phyloP scores from a whole-genome alignment of 1,140 invertebrate genomes.

The fruit fly (Drosophila melanogaster) region DNA sequence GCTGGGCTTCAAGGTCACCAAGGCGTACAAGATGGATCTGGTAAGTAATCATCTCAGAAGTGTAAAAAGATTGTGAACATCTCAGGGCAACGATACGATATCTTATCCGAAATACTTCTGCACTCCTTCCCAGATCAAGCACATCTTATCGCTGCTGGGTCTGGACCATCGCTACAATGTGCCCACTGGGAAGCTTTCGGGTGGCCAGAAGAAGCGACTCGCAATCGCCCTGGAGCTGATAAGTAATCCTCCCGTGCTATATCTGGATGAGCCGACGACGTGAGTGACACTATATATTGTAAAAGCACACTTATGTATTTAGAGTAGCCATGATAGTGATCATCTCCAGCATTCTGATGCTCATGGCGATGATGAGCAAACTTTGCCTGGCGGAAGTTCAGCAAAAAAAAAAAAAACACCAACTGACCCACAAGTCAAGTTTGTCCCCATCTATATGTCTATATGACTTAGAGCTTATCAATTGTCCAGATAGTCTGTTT shows the following conservation, averaged over 20 bases:
- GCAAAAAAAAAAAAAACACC: slow-evolving; percentile 16
- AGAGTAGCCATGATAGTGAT: slow-evolving; percentile 32
- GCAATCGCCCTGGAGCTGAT: slow-evolving; percentile 94
- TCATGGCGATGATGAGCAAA: slow-evolving; percentile 24
- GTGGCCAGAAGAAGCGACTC: slow-evolving; percentile 94
- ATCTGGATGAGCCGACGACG: slow-evolving; percentile 97
- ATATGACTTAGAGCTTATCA: slow-evolving; percentile 24
- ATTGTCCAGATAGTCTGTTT: slow-evolving; percentile 2
- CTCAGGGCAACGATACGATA: too few relatives aligned
- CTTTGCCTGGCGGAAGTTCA: slow-evolving; percentile 45
- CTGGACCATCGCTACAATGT: slow-evolving; percentile 88
- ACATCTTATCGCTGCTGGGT: slow-evolving; percentile 90
- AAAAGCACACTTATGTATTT: slow-evolving; percentile 29
- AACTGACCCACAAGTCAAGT: slow-evolving; percentile 57
- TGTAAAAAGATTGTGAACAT: too few relatives aligned
- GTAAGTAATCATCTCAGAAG: slow-evolving; percentile 43
- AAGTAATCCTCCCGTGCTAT: slow-evolving; percentile 95
- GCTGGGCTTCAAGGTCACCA: slow-evolving; percentile 88
- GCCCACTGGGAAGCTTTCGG: slow-evolving; percentile 90
- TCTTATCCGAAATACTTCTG: neutral
- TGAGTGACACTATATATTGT: slow-evolving; percentile 85
- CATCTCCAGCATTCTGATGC: slow-evolving; percentile 12
- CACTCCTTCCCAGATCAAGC: slow-evolving; percentile 84
- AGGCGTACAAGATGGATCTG: slow-evolving; percentile 68
- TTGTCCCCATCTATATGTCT: slow-evolving; percentile 24